phyloP scores from a whole-genome alignment of 2,888 invertebrate genomes.

The Bedellia somnulentella region DNA sequence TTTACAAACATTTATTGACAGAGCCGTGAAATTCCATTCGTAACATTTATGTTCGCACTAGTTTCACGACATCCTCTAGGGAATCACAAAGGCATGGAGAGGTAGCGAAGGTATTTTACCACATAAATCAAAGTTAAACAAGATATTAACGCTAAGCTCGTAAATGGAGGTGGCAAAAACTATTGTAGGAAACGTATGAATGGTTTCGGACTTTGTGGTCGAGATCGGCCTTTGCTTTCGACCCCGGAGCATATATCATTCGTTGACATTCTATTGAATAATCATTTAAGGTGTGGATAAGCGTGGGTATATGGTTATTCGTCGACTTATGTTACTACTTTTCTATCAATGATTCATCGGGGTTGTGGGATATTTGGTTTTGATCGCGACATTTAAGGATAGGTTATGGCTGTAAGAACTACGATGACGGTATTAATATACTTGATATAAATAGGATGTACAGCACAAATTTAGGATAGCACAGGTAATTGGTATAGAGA shows the following conservation, averaged over 20 bases:
- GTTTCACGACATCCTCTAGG: constrained; percentile 23
- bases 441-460: no score
- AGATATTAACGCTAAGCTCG: constrained; percentile 29
- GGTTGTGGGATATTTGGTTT: no score
- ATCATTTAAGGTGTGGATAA: neutral
- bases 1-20: constrained; percentile 23
- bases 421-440: no score
- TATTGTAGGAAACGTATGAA: constrained; percentile 33
- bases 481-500: no score
- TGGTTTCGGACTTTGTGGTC: constrained; percentile 28
- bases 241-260: constrained; percentile 6
- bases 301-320: constrained; percentile 4
- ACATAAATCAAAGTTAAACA: constrained; percentile 51
- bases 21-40: constrained; percentile 31
- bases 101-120: constrained; percentile 17
- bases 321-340: no score
- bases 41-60: constrained; percentile 33
- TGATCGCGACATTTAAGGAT: no score
- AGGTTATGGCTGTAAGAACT: no score
- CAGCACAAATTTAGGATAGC: no score
- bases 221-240: constrained; percentile 20
- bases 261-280: constrained; percentile 20
- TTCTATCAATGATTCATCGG: no score
- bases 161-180: constrained; percentile 33
- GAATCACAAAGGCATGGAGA: constrained; percentile 9